These are phyloP conservation scores for Hirtodrosophila confusa DNA, from an alignment of 2,888 invertebrate species.

Conservation along the genomic window DNA sequence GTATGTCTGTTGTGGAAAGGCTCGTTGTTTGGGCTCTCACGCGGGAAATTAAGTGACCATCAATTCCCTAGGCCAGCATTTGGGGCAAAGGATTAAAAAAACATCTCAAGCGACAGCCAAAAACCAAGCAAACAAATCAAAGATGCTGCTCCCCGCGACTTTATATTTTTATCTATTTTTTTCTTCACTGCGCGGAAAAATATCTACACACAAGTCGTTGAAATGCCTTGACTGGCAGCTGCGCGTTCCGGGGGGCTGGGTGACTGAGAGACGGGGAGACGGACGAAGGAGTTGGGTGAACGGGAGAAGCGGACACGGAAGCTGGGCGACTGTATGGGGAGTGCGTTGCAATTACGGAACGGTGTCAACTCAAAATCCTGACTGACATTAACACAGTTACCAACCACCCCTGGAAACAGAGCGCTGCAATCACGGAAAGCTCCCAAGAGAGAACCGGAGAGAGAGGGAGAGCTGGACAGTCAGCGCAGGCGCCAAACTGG, in stretches of 20 bases:
- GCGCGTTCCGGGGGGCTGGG: constrained; percentile 52
- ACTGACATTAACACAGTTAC: constrained; percentile 73
- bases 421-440: constrained; percentile 41
- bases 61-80: not conserved
- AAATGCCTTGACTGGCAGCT: constrained; percentile 59
- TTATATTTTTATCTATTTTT: constrained; percentile 7
- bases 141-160: constrained; percentile 1
- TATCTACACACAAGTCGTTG: constrained; percentile 69
- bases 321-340: constrained; percentile 26
- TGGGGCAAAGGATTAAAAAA: too few species aligned
- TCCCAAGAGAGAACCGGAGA: constrained; percentile 37
- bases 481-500: constrained; percentile 55
- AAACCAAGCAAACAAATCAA: not conserved
- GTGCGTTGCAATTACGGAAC: constrained; percentile 70
- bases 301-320: constrained; percentile 39
- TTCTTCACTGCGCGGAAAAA: constrained; percentile 62
- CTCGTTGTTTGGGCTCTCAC: not conserved
- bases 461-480: constrained; percentile 4
- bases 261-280: constrained; percentile 35
- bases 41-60: constrained; percentile 6
- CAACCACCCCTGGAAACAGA: constrained; percentile 27
- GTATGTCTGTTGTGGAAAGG: too few species aligned
- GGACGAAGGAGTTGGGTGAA: constrained; percentile 14
- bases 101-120: constrained; percentile 1
- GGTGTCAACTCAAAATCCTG: constrained; percentile 75